These are phyloP conservation scores for Morone chrysops DNA, from an alignment of 2,113 vertebrate species.

Conservation along the genomic window DNA sequence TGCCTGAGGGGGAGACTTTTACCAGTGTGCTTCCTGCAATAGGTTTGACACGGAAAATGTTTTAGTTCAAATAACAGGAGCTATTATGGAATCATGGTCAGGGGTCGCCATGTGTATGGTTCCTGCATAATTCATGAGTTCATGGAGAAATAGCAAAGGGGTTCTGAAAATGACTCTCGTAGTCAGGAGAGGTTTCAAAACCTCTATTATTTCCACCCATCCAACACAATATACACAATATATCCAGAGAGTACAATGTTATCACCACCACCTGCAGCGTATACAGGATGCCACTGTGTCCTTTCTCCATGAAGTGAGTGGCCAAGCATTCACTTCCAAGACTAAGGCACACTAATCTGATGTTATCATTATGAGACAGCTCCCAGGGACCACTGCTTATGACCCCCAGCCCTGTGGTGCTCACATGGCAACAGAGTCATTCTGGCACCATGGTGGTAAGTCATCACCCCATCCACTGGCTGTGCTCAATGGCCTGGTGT, in stretches of 20 bases:
- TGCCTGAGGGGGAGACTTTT: conserved; percentile 92
- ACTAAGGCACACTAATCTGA: conserved; percentile 80
- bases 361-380: conserved; percentile 80
- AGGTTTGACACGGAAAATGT: conserved; percentile 95
- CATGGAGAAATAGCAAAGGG: conserved; percentile 85
- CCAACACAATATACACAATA: conserved; percentile 69
- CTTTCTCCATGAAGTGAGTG: conserved; percentile 68
- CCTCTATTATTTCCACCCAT: conserved; percentile 65
- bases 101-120: conserved; percentile 85
- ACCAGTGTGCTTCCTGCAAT: conserved; percentile 89
- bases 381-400: conserved; percentile 79
- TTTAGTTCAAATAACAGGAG: conserved; percentile 97
- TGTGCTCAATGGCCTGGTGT: conserved; percentile 96
- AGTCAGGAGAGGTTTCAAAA: conserved; percentile 82
- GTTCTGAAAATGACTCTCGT: conserved; percentile 86
- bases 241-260: conserved; percentile 71
- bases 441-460: conserved; percentile 69
- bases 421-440: conserved; percentile 73
- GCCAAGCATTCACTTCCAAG: conserved; percentile 78
- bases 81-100: conserved; percentile 92
- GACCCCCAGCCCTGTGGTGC: conserved; percentile 77
- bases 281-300: conserved; percentile 62
- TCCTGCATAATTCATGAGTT: conserved; percentile 95
- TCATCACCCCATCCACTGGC: conserved; percentile 87
- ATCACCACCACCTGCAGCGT: conserved; percentile 74